Conservation (phyloP, 2,888 invertebrate species). For the Brenthis ino region DNA sequence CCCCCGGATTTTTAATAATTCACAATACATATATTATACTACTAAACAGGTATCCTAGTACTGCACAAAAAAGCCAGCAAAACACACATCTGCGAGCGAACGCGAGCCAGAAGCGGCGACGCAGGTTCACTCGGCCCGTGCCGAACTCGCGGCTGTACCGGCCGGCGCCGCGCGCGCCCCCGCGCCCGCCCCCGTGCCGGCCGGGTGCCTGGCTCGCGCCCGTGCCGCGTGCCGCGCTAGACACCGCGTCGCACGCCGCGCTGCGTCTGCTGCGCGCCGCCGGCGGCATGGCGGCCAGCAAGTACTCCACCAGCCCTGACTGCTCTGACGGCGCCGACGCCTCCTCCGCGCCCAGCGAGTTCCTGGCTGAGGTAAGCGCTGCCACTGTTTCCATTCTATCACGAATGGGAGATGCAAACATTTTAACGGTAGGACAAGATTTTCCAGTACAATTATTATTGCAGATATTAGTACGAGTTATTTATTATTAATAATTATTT, state of each 20-base stretch:
- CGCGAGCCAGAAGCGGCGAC: constrained; percentile 33
- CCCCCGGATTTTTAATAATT: background rate
- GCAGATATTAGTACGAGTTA: too few species aligned
- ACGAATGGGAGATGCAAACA: too few species aligned
- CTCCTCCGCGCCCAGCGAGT: constrained; percentile 89
- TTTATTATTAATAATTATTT: too few species aligned
- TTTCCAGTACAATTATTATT: too few species aligned
- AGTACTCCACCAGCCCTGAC: constrained; percentile 81
- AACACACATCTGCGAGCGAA: constrained; percentile 35
- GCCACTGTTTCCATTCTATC: too few species aligned
- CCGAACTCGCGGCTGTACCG: constrained; percentile 69
- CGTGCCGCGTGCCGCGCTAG: constrained; percentile 30
- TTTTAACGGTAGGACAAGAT: too few species aligned
- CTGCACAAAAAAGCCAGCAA: constrained; percentile 15
- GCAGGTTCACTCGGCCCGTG: constrained; percentile 49
- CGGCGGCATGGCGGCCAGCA: constrained; percentile 50
- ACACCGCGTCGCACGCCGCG: constrained; percentile 16
- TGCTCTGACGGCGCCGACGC: constrained; percentile 87
- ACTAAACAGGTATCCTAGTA: background rate
- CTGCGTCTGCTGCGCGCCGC: background rate
- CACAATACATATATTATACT: background rate
- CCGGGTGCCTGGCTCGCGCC: constrained; percentile 46
- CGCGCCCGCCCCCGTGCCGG: constrained; percentile 51
- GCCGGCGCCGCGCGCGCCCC: constrained; percentile 51
- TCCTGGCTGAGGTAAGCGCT: constrained; percentile 85